A percentile compares a stretch with the other conserved stretches of the same genome.
These are phyloP conservation scores for Patella ulyssiponensis DNA, from an alignment of 2,888 invertebrate genomes.

Conservation along the genomic window DNA sequence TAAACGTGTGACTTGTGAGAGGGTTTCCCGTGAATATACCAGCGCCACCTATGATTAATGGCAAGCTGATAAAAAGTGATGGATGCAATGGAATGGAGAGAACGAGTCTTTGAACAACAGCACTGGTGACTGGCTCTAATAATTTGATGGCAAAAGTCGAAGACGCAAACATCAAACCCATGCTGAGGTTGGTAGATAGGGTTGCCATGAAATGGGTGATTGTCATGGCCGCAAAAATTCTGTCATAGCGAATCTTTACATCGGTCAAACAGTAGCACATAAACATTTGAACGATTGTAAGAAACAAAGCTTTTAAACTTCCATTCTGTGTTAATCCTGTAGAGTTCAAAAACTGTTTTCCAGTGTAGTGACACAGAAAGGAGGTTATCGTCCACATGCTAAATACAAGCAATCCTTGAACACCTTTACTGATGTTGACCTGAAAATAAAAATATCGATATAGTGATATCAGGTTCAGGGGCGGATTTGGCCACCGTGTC, in stretches of 20 bases:
- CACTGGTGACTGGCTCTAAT: conserved; percentile 46
- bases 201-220: conserved; percentile 39
- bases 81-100: conserved; percentile 29
- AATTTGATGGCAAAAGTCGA: conserved; percentile 50
- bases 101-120: conserved; percentile 35
- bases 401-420: neutral
- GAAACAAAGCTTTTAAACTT: neutral
- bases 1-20: conserved; percentile 15
- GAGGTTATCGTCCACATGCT: neutral
- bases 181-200: conserved; percentile 43
- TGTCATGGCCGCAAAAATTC: neutral
- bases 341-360: neutral
- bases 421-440: no score
- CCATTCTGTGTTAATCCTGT: no score
- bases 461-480: no score
- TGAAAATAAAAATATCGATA: no score
- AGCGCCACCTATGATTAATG: conserved; percentile 42
- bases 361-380: neutral
- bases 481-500: no score
- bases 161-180: conserved; percentile 42
- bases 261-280: neutral
- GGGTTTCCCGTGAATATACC: conserved; percentile 37
- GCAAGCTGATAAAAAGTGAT: conserved; percentile 34
- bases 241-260: neutral
- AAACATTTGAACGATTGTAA: neutral